Base-by-base conservation (phyloP, 2,888 invertebrate species). In the Sarcophaga subvicina region DNA sequence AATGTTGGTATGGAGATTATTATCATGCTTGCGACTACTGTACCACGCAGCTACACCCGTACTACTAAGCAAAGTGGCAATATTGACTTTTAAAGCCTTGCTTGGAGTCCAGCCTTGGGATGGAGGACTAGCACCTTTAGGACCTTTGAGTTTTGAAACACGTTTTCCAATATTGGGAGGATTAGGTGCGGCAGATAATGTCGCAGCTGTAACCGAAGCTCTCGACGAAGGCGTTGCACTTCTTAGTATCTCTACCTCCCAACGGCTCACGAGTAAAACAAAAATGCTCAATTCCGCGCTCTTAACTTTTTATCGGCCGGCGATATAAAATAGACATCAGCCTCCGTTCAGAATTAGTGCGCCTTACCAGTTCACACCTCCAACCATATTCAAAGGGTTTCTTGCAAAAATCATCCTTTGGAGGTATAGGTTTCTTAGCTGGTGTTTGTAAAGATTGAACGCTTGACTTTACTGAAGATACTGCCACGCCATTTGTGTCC, bases 221-320 rank as follows among this genome's bases (percentile, higher is more conserved):
- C 91, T 90, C 54, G 87, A 67, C 10, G 87, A 83, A 0, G 90
- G 90, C 90, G 94, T 95, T 3, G 95, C 95, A 90, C 94, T 96
- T 92, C 98, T 95, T 83, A 97, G 96, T 95, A 4, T 27, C 94
- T 98, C 98, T 87, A 95, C 96, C 6, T 96, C 96, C 0, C 59
- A 98, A 93, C 0, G 25, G 25, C 27, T 27, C 27, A 27, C 27
- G 4, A 4, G 27, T 27, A 27, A 27, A 4, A 27, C 27, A 27
- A 27, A 27, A 27, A 4, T 27, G 27, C 10, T 97, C 96, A 63
- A 80, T 96, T 94, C 3, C 27, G 27, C 27, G 3, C 27, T 27
- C 27, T 27, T 27, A 4, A 27, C 27, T 27, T 27, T 4, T 4
- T 4, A 4, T 27, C 3, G 27, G 3, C 27, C 27, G 27, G 27